These are phyloP conservation scores for Cephus runcator DNA, from an alignment of 2,888 invertebrate genomes.

Conservation along the genomic window DNA sequence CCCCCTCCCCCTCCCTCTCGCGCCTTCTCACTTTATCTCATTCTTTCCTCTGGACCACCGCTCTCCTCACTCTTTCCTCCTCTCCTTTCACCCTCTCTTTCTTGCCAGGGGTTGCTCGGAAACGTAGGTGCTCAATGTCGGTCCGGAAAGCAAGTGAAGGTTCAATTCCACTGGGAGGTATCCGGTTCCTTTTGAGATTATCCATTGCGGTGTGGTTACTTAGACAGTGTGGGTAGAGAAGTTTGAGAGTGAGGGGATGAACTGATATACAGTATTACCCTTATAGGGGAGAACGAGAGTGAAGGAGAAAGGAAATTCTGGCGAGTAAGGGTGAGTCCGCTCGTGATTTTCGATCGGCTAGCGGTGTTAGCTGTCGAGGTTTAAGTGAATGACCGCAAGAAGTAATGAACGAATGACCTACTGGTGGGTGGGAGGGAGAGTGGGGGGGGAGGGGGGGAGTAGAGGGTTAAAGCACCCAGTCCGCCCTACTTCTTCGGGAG, in stretches of 20 bases:
- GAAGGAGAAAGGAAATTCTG: neutral
- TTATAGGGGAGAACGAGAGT: neutral
- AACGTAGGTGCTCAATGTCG: neutral
- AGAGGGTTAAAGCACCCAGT: neutral
- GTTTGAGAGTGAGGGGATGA: neutral
- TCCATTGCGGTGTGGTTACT: neutral
- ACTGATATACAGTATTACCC: neutral
- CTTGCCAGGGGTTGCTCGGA: neutral
- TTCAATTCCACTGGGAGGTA: neutral
- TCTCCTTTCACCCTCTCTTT: slow-evolving; percentile 17
- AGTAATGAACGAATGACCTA: neutral
- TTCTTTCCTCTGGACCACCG: slow-evolving; percentile 26
- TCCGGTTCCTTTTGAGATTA: neutral
- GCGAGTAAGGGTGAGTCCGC: neutral
- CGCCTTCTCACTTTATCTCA: slow-evolving; percentile 12
- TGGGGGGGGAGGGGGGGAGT: neutral
- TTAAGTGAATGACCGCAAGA: neutral
- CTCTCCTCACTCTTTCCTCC: slow-evolving; percentile 19
- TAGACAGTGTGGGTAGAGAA: neutral
- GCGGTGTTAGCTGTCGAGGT: neutral
- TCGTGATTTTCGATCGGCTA: neutral
- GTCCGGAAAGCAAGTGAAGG: neutral
- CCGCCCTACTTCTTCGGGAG: neutral
- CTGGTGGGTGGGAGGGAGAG: neutral
- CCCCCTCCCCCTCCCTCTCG: slow-evolving; percentile 2